phyloP scores from a whole-genome alignment of 2,797 vertebrate species.

The Tarsius wallacei region DNA sequence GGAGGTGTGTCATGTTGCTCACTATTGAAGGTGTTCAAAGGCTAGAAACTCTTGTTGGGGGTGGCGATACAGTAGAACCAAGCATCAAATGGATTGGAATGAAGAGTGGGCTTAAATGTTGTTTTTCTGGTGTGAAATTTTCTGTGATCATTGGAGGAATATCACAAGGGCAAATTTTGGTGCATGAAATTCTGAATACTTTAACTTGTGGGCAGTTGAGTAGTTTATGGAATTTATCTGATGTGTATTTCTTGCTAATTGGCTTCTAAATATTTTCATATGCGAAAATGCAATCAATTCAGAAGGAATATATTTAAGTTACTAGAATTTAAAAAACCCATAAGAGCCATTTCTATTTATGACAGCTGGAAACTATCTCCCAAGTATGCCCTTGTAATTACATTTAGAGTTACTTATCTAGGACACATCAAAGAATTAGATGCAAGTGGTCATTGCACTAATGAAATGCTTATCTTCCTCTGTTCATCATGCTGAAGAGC shows the following conservation, averaged over 20 bases:
- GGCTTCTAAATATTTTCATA: conserved; percentile 63
- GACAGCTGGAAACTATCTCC: conserved; percentile 73
- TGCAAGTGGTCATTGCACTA: conserved; percentile 81
- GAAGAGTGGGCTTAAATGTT: neutral
- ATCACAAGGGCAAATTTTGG: neutral
- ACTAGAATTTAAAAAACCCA: conserved; percentile 51
- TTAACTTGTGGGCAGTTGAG: neutral
- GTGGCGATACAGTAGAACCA: neutral
- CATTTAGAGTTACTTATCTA: conserved; percentile 78
- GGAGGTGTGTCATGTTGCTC: neutral
- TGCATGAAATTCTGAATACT: conserved; percentile 32
- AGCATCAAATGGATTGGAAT: neutral
- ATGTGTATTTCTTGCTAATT: conserved; percentile 14
- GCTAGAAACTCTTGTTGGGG: neutral
- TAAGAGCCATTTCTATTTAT: conserved; percentile 58
- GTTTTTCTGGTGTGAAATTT: neutral
- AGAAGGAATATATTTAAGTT: conserved; percentile 60
- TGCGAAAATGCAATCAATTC: conserved; percentile 52
- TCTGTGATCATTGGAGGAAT: neutral
- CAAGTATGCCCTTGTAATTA: conserved; percentile 78
- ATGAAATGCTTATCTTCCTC: conserved; percentile 83
- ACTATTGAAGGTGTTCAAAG: neutral
- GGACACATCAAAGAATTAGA: conserved; percentile 83
- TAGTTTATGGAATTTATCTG: conserved; percentile 18
- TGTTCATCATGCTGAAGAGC: conserved; percentile 72